Conservation (phyloP, 2,113 vertebrate genomes). For the Ophiodon elongatus region DNA sequence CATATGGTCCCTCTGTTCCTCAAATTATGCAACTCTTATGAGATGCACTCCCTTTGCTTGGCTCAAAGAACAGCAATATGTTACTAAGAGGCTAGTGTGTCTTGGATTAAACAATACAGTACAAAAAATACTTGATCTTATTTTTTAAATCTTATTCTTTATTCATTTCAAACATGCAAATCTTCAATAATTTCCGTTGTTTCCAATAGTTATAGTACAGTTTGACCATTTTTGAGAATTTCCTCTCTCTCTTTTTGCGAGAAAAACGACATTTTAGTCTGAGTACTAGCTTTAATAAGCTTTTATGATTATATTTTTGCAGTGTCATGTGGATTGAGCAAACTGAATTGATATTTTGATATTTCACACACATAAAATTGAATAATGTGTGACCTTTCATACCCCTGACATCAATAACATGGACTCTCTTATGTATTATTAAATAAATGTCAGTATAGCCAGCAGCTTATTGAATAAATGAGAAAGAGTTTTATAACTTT, state of each 20-base stretch:
- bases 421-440: slow-evolving; percentile 6
- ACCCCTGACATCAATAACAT: slow-evolving; percentile 8
- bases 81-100: neutral
- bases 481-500: neutral
- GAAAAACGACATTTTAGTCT: neutral
- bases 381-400: slow-evolving; percentile 30
- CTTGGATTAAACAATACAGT: neutral
- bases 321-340: neutral
- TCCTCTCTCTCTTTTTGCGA: neutral
- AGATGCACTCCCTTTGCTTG: slow-evolving; percentile 11
- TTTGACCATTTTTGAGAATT: neutral
- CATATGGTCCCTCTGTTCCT: slow-evolving; percentile 75
- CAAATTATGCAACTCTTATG: slow-evolving; percentile 49
- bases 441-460: slow-evolving; percentile 11
- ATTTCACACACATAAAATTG: slow-evolving; percentile 10
- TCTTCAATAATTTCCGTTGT: neutral
- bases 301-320: neutral
- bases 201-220: neutral
- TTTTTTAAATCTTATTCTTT: neutral
- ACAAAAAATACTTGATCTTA: slow-evolving; percentile 5
- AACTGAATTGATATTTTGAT: neutral
- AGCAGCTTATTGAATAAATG: neutral
- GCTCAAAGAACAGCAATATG: slow-evolving; percentile 21
- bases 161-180: neutral
- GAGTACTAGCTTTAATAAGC: neutral